A percentile compares a stretch with the other conserved stretches of the same genome.
phyloP scores from a whole-genome alignment of 2,113 vertebrate genomes.

The Balaenoptera acutorostrata region DNA sequence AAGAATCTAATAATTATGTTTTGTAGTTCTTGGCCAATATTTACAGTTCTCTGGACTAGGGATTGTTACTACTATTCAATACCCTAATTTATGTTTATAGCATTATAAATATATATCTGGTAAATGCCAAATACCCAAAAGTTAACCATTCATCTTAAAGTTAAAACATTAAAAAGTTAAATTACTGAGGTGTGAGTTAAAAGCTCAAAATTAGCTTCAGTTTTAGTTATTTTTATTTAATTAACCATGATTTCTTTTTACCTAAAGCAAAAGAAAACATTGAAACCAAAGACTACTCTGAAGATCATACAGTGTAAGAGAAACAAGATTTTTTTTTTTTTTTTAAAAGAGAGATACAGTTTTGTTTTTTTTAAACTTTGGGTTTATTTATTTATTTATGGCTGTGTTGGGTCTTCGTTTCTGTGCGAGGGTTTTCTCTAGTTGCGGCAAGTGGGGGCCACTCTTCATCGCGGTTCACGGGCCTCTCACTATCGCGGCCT shows the following conservation, averaged over 20 bases:
- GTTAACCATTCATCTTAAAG: constrained; percentile 28
- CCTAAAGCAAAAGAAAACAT: background rate
- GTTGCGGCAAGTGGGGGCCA: no score
- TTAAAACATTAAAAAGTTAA: constrained; percentile 46
- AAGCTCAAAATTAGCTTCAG: constrained; percentile 7
- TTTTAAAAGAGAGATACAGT: no score
- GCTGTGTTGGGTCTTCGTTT: no score
- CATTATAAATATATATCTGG: background rate
- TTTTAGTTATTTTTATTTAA: constrained; percentile 40
- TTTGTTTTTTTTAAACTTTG: no score
- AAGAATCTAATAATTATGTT: constrained; percentile 26
- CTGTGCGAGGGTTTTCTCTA: no score
- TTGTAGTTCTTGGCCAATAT: constrained; percentile 45
- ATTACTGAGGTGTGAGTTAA: constrained; percentile 37
- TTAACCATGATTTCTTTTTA: constrained; percentile 46
- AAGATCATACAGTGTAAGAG: background rate
- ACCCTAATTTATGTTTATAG: constrained; percentile 32
- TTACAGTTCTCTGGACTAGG: constrained; percentile 51
- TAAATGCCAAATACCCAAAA: constrained; percentile 45
- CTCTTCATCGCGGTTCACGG: no score
- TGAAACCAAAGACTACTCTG: background rate
- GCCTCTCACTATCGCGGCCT: no score
- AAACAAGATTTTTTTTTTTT: background rate
- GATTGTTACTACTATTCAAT: constrained; percentile 52
- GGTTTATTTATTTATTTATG: no score